Conservation (phyloP, 1,140 invertebrate genomes). For the Dreissena rostriformis region DNA sequence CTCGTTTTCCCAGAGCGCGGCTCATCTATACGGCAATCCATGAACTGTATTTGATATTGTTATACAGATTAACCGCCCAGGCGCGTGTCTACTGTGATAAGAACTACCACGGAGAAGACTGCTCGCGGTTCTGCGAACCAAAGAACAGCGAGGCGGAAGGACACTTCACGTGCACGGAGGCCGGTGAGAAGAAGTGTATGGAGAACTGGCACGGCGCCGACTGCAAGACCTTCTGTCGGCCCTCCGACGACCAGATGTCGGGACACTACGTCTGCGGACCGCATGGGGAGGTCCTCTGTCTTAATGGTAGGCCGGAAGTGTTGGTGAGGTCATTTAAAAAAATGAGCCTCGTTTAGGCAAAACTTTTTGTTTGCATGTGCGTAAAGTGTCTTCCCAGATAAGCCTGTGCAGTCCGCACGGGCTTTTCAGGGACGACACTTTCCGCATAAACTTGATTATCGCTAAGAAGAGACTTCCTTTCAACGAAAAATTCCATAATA, state of each 20-base stretch:
- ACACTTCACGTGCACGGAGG: slow-evolving; percentile 45
- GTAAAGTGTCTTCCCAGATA: too few species aligned
- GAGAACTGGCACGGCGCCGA: slow-evolving; percentile 32
- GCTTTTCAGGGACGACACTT: too few species aligned
- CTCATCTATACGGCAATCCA: too few species aligned
- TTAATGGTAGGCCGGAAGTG: slow-evolving; percentile 11
- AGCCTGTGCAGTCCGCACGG: too few species aligned
- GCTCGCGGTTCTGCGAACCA: slow-evolving; percentile 35
- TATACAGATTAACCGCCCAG: slow-evolving; percentile 38
- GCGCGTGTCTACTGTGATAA: slow-evolving; percentile 43
- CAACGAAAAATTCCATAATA: too few species aligned
- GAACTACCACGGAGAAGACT: slow-evolving; percentile 41
- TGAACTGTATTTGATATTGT: background rate
- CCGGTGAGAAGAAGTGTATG: slow-evolving; percentile 28
- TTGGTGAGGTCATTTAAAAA: too few species aligned
- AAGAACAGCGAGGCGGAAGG: slow-evolving; percentile 28
- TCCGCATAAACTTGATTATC: too few species aligned
- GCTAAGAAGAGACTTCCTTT: too few species aligned
- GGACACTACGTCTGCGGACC: slow-evolving; percentile 38
- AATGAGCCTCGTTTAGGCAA: too few species aligned
- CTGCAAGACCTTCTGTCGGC: slow-evolving; percentile 26
- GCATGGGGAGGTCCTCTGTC: slow-evolving; percentile 15
- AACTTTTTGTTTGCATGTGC: too few species aligned
- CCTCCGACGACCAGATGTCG: background rate
- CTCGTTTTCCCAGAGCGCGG: too few species aligned